phyloP scores from a whole-genome alignment of 2,888 invertebrate species.

The Norana najaformis region DNA sequence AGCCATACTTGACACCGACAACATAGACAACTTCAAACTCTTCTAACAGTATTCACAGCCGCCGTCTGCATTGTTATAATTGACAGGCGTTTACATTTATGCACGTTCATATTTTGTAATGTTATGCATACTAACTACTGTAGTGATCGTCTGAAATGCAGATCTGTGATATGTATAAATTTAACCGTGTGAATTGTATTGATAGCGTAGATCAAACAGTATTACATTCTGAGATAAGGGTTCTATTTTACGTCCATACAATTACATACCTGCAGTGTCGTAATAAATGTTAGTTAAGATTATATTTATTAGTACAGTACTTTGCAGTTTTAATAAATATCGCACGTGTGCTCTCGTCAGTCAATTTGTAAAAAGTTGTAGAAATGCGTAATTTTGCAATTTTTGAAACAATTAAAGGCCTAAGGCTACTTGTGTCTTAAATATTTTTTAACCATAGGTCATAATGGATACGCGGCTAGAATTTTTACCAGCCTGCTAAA shows the following conservation, averaged over 20 bases:
- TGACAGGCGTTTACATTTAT: not conserved
- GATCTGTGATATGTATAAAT: conserved; percentile 1
- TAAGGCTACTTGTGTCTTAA: too few relatives aligned
- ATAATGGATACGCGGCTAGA: not conserved
- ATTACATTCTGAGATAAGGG: conserved; percentile 13
- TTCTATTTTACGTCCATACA: not conserved
- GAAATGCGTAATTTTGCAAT: not conserved
- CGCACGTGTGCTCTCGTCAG: not conserved
- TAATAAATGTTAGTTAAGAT: not conserved
- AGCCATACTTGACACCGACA: conserved; percentile 55
- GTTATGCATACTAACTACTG: not conserved
- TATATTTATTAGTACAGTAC: not conserved
- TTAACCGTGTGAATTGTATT: conserved; percentile 1
- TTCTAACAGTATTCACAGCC: not conserved
- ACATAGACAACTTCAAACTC: conserved; percentile 39
- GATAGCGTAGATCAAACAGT: not conserved
- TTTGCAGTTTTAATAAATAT: not conserved
- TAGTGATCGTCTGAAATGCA: not conserved
- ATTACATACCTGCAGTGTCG: not conserved
- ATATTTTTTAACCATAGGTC: not conserved
- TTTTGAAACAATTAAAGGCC: not conserved
- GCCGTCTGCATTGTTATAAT: not conserved
- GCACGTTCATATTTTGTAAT: not conserved
- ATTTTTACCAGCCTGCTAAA: not conserved
- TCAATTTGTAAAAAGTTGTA: not conserved